Base-by-base conservation (phyloP, 2,888 invertebrate genomes). In the Epirrhoe alternata region DNA sequence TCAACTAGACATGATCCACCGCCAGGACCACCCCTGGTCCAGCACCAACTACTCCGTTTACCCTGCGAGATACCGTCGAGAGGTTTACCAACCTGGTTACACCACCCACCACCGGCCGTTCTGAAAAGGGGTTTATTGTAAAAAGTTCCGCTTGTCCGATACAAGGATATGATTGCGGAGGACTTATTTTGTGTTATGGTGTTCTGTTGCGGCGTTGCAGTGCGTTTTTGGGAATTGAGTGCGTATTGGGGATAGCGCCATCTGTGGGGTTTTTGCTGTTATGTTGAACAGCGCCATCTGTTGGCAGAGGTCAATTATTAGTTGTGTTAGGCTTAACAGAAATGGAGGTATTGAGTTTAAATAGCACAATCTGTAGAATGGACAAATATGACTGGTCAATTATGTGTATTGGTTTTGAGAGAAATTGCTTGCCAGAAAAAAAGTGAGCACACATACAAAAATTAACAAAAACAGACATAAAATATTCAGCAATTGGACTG, bases 91-190 rank as follows among this genome's bases (percentile, higher is more conserved):
- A 38, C 62, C 60, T n/a, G 84, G 86, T 74, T 90, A 89, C 81
- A 81, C 90, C 55, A 80, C 86, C 24, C 90, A 93, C 76, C 92
- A 92, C 77, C 89, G 93, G 79, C 93, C 92, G 77, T 93, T 93
- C 89, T 93, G 93, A 93, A 93, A 91, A 91, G 92, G 92, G 83
- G 83, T 91, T 65, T 92, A 88, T 75, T 93, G 93, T 79, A 92
- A 91, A 81, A 92, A 91, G 86, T 92, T 92, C 82, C 92, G 93
- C 81, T 84, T 93, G 5, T 82, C 85, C 87, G 93, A 93, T 70
- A 77, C 88, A 1, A 82, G 88, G 90, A 91, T 93, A 78, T 93
- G 33, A 45, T 86, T 3, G 85, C 81, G 86, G 86, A 80, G 68
- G 72, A 64, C 62, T 83, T 84, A 2, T 7, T 47, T 47, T 47